These are phyloP conservation scores for Etheostoma cragini DNA, from an alignment of 2,113 vertebrate species.

Conservation along the genomic window DNA sequence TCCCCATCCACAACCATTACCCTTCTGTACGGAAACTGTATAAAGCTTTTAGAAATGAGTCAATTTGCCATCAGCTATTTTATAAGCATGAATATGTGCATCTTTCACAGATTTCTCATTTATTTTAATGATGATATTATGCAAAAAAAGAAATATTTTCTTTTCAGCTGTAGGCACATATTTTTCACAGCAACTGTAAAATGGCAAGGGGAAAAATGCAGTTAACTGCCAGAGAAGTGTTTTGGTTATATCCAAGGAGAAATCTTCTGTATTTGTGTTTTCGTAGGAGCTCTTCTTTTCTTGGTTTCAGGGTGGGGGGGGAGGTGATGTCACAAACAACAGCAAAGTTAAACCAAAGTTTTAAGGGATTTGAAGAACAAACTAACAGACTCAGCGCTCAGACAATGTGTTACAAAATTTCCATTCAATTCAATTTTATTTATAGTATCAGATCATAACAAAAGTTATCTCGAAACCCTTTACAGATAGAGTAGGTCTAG, in stretches of 20 bases:
- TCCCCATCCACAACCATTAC: background rate
- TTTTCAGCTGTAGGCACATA: background rate
- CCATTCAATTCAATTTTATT: too few relatives aligned
- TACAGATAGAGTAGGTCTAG: too few relatives aligned
- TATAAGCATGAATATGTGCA: background rate
- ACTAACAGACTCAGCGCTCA: background rate
- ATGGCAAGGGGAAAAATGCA: background rate
- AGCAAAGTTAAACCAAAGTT: background rate
- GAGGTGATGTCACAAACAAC: background rate
- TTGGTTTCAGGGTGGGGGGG: background rate
- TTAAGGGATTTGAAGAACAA: background rate
- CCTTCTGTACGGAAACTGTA: background rate
- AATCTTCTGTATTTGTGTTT: slow-evolving; percentile 12
- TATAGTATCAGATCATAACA: too few relatives aligned
- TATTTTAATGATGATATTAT: background rate
- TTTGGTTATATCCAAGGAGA: slow-evolving; percentile 8
- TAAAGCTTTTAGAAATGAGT: background rate
- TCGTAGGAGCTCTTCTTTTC: slow-evolving; percentile 6
- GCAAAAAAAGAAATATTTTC: background rate
- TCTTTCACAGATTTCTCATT: slow-evolving; percentile 11
- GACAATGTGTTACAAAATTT: background rate
- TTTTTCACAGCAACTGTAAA: background rate
- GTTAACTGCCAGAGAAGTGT: slow-evolving; percentile 18
- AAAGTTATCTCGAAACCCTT: too few relatives aligned
- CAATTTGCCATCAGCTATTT: slow-evolving; percentile 5